Conservation (phyloP, 2,888 invertebrate genomes). For the Helleia helle region DNA sequence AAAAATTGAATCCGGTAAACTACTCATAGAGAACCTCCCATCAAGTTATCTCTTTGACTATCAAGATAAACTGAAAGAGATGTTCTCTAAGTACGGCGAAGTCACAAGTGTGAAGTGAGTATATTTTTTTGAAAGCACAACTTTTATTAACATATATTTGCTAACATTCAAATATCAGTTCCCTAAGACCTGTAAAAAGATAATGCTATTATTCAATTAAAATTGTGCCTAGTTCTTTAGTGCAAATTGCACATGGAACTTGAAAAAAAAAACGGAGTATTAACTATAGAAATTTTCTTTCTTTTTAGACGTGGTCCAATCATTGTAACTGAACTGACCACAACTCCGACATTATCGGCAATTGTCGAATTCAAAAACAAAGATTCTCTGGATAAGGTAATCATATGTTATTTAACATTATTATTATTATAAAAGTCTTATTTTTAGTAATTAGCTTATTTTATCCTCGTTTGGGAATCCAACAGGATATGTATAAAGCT, state of each 20-base stretch:
- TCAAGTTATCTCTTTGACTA: conserved; percentile 63
- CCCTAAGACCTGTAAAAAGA: conserved; percentile 24
- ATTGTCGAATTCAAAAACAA: conserved; percentile 75
- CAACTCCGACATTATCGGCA: conserved; percentile 73
- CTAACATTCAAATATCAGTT: conserved; percentile 72
- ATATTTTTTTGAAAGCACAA: conserved; percentile 5
- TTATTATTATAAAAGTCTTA: conserved; percentile 26
- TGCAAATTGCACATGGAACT: conserved; percentile 43
- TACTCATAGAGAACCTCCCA: conserved; percentile 63
- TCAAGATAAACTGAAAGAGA: conserved; percentile 65
- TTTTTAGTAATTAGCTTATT: conserved; percentile 25
- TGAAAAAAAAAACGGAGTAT: conserved; percentile 46
- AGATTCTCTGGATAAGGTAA: conserved; percentile 73
- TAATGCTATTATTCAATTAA: neutral
- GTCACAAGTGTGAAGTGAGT: conserved; percentile 57
- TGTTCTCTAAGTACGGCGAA: conserved; percentile 65
- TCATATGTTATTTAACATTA: conserved; percentile 63
- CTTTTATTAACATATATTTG: conserved; percentile 30
- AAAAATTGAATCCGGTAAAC: conserved; percentile 65
- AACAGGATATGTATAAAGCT: conserved; percentile 37
- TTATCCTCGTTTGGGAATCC: conserved; percentile 24
- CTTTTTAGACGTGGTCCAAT: conserved; percentile 75
- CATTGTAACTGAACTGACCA: conserved; percentile 73
- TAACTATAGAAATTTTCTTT: conserved; percentile 66
- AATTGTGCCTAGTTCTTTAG: conserved; percentile 31